phyloP scores from a whole-genome alignment of 1,140 invertebrate genomes.

The Aphaenogaster floridana region DNA sequence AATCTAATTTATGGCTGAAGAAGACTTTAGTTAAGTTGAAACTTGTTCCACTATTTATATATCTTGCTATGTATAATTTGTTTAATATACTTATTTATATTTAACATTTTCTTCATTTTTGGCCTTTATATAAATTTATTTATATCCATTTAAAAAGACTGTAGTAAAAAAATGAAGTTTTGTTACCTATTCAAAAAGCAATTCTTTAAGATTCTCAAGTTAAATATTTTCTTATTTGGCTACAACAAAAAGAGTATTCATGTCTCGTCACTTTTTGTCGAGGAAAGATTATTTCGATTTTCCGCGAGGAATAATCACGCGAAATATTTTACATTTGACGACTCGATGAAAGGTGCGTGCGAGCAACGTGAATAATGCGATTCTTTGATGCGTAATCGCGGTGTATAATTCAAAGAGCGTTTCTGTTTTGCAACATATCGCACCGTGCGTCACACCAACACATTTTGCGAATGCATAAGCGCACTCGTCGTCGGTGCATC shows the following conservation, averaged over 20 bases:
- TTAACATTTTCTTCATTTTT: no score
- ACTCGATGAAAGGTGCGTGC: constrained; percentile 22
- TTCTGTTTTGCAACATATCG: constrained; percentile 14
- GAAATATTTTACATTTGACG: constrained; percentile 10
- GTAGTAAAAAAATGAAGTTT: constrained; percentile 5
- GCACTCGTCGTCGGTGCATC: background rate
- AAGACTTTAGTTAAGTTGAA: no score
- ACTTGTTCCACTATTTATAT: no score
- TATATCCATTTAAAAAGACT: background rate
- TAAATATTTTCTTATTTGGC: background rate
- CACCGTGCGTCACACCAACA: constrained; percentile 9
- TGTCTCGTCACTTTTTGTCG: background rate
- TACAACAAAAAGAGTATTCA: background rate
- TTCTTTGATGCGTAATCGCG: constrained; percentile 33
- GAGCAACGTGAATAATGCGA: constrained; percentile 18
- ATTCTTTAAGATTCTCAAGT: background rate
- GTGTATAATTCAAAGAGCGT: constrained; percentile 27
- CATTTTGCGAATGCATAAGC: constrained; percentile 9
- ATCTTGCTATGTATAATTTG: no score
- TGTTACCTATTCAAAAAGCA: background rate
- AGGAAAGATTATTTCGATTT: constrained; percentile 1
- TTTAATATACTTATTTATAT: no score
- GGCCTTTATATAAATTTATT: no score
- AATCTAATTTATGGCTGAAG: no score
- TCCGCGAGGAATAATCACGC: background rate